Base-by-base conservation (phyloP, 1,140 invertebrate species). In the Euura lappo region DNA sequence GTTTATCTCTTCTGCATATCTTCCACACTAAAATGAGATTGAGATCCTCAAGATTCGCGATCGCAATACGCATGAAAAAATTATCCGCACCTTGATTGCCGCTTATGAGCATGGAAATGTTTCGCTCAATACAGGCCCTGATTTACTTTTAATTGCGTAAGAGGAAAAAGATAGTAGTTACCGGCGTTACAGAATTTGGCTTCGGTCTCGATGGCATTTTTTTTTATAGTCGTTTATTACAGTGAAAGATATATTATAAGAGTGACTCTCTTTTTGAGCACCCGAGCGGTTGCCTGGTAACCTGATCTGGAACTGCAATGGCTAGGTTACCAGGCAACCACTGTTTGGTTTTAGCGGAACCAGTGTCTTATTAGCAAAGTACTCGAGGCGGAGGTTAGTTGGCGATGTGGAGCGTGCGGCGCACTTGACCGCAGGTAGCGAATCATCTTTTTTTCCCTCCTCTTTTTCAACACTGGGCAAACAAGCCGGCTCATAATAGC, bases 401-500 rank as follows among this genome's bases (percentile, higher is more conserved):
- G 51, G 51, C 8, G 51, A n/a, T n/a, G 13, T 60, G 51, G 8
- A 6, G 51, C 76, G 76, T 64, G 75, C 73, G 72, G 65, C 78
- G 82, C 81, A 85, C 84, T 85, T 86, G 83, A 86, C 79, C 82
- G 71, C 77, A 79, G 77, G 74, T 80, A 80, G 65, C 73, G 72
- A 68, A 72, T 72, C 72, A 72, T 45, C 71, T 72, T 73, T n/a
- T 60, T 47, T 70, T 71, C 44, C 68, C 73, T 70, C 71, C 73
- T 51, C 71, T 72, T 73, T 77, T 76, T 64, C 64, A 72, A 64
- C 69, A n/a, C 51, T 60, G 51, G 51, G 13, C 51, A 60, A 60
- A 60, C 51, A 60, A n/a, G 51, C 51, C 51, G 4, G 10, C 51
- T 60, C 13, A 60, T 60, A 60, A 60, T 60, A 60, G 51, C 51